A percentile compares a stretch with the other conserved stretches of the same genome.
These are phyloP conservation scores for Ammodramus savannarum DNA, from an alignment of 2,113 vertebrate genomes.

Conservation along the genomic window DNA sequence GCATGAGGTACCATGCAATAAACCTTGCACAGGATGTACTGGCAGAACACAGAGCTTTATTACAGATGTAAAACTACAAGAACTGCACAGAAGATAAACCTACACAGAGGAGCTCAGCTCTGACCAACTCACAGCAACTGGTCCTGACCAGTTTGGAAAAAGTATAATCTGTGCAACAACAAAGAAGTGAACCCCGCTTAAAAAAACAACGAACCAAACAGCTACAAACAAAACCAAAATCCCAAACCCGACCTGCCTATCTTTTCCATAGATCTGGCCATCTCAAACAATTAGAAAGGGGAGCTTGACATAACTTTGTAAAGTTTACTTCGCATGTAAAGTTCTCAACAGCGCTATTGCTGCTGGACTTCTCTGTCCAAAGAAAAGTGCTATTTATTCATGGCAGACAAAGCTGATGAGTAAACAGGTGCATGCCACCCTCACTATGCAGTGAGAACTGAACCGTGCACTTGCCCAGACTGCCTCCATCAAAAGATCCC, in stretches of 20 bases:
- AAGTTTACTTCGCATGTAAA: not conserved
- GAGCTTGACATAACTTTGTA: not conserved
- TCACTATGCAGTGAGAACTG: not conserved
- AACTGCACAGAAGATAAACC: not conserved
- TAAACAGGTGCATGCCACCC: not conserved
- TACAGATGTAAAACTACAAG: not conserved
- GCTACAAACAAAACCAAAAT: not conserved
- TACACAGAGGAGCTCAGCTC: not conserved
- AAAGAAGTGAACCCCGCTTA: not conserved
- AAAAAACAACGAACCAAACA: not conserved
- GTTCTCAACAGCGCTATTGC: not conserved
- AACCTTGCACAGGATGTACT: not conserved
- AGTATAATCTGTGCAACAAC: not conserved
- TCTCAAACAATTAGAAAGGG: not conserved
- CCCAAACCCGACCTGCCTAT: not conserved
- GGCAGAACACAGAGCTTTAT: not conserved
- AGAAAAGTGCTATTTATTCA: not conserved
- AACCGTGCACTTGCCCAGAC: not conserved
- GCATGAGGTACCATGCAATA: not conserved
- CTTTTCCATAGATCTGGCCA: not conserved
- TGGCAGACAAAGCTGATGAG: not conserved
- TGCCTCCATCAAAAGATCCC: conserved; percentile 29
- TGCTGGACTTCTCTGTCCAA: not conserved
- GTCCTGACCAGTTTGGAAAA: not conserved
- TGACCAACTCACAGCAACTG: not conserved